Percentiles rank a stretch among this genome's conserved stretches.
These are phyloP conservation scores for Imbricaverruca yamaguchii DNA, from an alignment of 2,888 invertebrate genomes.

Conservation along the genomic window DNA sequence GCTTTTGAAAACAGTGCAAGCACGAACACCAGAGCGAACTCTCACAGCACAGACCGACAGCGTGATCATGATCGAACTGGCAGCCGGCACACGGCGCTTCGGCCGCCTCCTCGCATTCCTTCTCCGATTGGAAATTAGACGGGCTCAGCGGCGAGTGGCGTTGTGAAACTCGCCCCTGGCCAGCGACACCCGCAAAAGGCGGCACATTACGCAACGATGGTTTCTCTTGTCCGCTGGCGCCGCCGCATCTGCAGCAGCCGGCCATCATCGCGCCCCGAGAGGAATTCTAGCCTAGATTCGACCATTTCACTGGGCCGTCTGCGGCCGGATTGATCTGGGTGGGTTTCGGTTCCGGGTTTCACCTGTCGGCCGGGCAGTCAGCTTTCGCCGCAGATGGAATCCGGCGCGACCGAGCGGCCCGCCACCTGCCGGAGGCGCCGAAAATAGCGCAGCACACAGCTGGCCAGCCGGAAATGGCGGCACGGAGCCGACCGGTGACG, in stretches of 20 bases:
- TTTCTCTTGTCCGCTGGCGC: not conserved
- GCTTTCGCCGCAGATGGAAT: not conserved
- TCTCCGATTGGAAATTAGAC: no score
- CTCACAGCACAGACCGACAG: no score
- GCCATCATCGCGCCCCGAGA: not conserved
- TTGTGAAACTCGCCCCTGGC: no score
- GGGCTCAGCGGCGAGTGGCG: no score
- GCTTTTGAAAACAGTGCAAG: no score
- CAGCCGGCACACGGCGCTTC: no score
- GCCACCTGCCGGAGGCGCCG: not conserved
- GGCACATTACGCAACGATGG: not conserved
- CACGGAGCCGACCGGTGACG: not conserved
- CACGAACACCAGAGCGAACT: no score
- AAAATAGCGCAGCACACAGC: not conserved
- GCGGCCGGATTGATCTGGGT: not conserved
- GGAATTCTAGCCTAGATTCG: not conserved
- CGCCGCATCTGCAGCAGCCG: no score
- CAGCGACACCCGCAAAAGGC: no score
- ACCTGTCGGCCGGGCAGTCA: not conserved
- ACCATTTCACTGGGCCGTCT: not conserved
- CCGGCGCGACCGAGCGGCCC: not conserved
- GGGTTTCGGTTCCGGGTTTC: slow-evolving; percentile 3
- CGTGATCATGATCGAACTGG: no score
- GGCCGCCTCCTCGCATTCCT: no score
- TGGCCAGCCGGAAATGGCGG: not conserved